These are phyloP conservation scores for Zosterops hypoxanthus DNA, from an alignment of 2,113 vertebrate species.

Conservation along the genomic window DNA sequence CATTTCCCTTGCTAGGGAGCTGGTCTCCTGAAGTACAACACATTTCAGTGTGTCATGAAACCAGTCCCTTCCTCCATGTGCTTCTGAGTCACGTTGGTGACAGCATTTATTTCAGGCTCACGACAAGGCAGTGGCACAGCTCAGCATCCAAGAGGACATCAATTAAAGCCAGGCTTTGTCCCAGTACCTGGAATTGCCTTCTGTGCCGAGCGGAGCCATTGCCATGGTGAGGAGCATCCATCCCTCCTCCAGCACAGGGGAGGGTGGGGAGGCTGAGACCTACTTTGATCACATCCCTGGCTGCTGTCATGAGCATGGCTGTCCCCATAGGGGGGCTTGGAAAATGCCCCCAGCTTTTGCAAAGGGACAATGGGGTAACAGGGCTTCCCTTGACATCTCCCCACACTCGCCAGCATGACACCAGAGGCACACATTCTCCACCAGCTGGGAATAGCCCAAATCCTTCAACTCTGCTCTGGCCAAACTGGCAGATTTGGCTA, in stretches of 20 bases:
- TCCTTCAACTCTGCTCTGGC: background rate
- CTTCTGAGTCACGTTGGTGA: conserved; percentile 22
- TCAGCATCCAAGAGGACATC: background rate
- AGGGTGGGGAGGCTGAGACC: background rate
- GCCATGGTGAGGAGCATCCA: conserved; percentile 42
- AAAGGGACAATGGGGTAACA: background rate
- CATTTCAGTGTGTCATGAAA: background rate
- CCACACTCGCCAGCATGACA: rapidly evolving
- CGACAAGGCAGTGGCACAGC: background rate
- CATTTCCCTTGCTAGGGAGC: background rate
- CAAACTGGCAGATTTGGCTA: background rate
- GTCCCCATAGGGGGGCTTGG: rapidly evolving
- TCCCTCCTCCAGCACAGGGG: background rate
- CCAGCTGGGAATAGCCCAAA: background rate
- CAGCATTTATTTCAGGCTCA: conserved; percentile 33
- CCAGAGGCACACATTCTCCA: background rate
- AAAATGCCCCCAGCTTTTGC: background rate
- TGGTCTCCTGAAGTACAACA: background rate
- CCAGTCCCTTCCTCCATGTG: background rate
- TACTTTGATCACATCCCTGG: background rate
- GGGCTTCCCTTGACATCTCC: background rate
- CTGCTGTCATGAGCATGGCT: background rate
- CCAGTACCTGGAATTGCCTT: conserved; percentile 36
- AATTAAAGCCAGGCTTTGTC: conserved; percentile 45
- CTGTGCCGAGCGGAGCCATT: background rate